phyloP scores from a whole-genome alignment of 2,888 invertebrate species.

The Anthrax anthrax region DNA sequence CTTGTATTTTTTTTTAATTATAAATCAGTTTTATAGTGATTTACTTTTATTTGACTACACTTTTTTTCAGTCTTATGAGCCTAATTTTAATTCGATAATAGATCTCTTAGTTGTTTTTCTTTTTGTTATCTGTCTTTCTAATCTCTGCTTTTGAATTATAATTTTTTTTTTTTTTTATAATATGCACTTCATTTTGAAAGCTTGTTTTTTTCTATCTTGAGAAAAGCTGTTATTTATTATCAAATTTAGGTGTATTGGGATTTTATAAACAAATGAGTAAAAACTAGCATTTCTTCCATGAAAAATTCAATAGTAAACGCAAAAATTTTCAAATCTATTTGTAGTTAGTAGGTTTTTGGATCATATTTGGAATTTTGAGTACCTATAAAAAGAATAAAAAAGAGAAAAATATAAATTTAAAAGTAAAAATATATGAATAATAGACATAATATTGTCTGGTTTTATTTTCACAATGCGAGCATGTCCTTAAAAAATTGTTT shows the following conservation, averaged over 20 bases:
- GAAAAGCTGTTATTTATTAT: neutral
- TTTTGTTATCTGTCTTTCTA: too few species aligned
- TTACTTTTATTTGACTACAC: too few species aligned
- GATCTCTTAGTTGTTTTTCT: too few species aligned
- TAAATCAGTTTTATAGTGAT: too few species aligned
- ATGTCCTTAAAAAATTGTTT: conserved; percentile 19
- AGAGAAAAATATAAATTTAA: too few species aligned
- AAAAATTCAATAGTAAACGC: neutral
- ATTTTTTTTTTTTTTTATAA: neutral
- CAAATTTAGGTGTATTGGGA: neutral
- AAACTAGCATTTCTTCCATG: neutral
- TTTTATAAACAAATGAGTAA: neutral
- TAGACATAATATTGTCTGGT: conserved; percentile 26
- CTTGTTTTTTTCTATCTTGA: neutral
- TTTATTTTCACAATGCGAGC: conserved; percentile 33
- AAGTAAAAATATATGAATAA: conserved; percentile 3
- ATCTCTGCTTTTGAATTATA: neutral
- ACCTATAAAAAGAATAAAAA: too few species aligned
- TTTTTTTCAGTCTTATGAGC: too few species aligned
- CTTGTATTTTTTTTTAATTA: conserved; percentile 16
- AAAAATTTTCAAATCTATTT: neutral
- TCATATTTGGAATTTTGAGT: neutral
- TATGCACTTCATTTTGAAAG: neutral
- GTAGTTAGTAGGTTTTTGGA: neutral
- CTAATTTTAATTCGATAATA: too few species aligned